These are phyloP conservation scores for Crocidura indochinensis DNA, from an alignment of 2,797 vertebrate genomes.

Conservation along the genomic window DNA sequence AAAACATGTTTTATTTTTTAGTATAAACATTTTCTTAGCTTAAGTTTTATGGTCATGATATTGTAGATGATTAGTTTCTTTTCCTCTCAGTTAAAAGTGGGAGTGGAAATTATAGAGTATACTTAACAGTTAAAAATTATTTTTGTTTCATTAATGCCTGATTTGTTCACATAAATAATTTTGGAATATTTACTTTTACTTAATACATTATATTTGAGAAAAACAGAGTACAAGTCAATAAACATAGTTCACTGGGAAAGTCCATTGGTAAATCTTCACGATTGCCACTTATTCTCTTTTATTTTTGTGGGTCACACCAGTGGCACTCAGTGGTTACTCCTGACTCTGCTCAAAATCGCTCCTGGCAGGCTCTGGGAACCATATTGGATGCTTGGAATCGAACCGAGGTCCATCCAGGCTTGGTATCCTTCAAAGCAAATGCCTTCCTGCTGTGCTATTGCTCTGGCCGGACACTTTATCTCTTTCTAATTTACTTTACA, in stretches of 20 bases:
- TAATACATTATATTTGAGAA: slow-evolving; percentile 1
- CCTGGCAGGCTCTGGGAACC: too few species aligned
- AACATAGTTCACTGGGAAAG: slow-evolving; percentile 14
- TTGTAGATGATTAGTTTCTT: slow-evolving; percentile 3
- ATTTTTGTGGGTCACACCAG: too few species aligned
- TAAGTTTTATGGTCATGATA: slow-evolving; percentile 5
- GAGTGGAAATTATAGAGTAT: slow-evolving; percentile 23
- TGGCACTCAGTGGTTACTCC: too few species aligned
- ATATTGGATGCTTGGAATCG: too few species aligned
- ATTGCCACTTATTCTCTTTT: neutral
- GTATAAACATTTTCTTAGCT: slow-evolving; percentile 48
- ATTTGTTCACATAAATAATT: slow-evolving; percentile 7
- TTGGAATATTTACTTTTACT: slow-evolving; percentile 22
- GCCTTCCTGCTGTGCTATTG: too few species aligned
- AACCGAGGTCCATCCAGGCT: too few species aligned
- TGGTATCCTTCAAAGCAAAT: too few species aligned
- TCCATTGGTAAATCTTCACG: neutral
- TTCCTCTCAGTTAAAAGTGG: neutral
- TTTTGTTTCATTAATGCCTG: neutral
- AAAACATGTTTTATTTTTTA: slow-evolving; percentile 60
- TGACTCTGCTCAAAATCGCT: too few species aligned
- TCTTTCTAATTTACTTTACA: slow-evolving; percentile 44
- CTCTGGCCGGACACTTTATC: neutral
- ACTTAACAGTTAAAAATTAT: neutral
- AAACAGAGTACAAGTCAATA: slow-evolving; percentile 36